Evolutionary conservation across 2,113 vertebrate genomes (phyloP).

Genomic region (Capricornis sumatraensis): DNA sequence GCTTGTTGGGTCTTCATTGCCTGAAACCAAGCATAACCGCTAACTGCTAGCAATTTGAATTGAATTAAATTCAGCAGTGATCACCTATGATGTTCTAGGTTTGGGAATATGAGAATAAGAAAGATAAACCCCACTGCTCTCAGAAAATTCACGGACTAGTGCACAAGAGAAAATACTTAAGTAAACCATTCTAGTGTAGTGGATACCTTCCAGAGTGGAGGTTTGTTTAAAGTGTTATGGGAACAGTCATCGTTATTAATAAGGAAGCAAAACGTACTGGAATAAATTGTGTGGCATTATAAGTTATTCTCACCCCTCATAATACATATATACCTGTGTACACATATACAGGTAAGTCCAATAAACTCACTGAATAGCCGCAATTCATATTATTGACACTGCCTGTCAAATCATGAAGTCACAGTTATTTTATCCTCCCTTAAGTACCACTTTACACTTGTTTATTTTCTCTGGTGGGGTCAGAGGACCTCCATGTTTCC

Average conservation of each 20-base stretch:
- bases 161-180: background rate
- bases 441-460: conserved; percentile 59
- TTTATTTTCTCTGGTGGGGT: conserved; percentile 71
- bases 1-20: background rate
- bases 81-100: background rate
- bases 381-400: background rate
- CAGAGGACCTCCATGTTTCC: conserved; percentile 63
- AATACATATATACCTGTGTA: background rate
- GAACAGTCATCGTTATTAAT: background rate
- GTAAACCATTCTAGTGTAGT: background rate
- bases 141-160: background rate
- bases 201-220: background rate
- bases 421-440: conserved; percentile 8
- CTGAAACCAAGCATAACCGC: background rate
- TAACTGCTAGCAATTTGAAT: background rate
- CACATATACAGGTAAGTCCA: background rate
- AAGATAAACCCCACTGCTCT: background rate
- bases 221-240: background rate
- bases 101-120: background rate
- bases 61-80: background rate
- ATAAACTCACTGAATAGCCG: background rate
- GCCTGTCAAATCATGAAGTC: background rate
- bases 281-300: background rate
- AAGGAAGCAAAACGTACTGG: background rate
- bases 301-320: background rate